Conservation (phyloP, 1,140 invertebrate genomes). For the Cydia splendana region DNA sequence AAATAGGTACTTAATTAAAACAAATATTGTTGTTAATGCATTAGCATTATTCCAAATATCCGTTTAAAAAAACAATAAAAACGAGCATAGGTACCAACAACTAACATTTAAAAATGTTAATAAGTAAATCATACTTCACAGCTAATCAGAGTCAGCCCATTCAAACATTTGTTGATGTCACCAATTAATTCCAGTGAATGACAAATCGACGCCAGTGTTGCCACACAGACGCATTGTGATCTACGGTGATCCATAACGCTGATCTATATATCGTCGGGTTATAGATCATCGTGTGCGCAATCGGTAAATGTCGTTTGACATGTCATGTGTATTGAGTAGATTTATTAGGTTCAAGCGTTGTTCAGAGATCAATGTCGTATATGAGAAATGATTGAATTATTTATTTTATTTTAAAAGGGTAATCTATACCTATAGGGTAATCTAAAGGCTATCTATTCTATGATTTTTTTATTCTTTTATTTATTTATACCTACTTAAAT, state of each 20-base stretch:
- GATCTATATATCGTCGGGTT: slow-evolving; percentile 4
- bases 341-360: slow-evolving; percentile 9
- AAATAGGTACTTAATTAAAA: too few species aligned
- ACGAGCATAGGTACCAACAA: too few species aligned
- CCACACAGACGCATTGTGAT: slow-evolving; percentile 20
- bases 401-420: not conserved
- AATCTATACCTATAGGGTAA: not conserved
- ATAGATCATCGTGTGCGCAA: slow-evolving; percentile 22
- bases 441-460: too few species aligned
- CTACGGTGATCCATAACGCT: slow-evolving; percentile 21
- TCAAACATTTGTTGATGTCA: slow-evolving; percentile 13
- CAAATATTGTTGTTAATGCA: too few species aligned
- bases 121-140: not conserved
- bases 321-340: slow-evolving; percentile 20
- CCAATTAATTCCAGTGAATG: slow-evolving; percentile 16
- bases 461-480: too few species aligned
- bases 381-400: not conserved
- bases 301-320: slow-evolving; percentile 30
- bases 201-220: slow-evolving; percentile 15
- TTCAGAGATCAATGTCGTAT: not conserved
- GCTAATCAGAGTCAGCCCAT: not conserved
- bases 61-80: too few species aligned
- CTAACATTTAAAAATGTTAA: too few species aligned
- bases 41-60: too few species aligned
- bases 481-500: not conserved